Percentiles rank a stretch among this genome's conserved stretches.
phyloP scores from a whole-genome alignment of 1,140 invertebrate species.

The Heliconius hewitsoni region DNA sequence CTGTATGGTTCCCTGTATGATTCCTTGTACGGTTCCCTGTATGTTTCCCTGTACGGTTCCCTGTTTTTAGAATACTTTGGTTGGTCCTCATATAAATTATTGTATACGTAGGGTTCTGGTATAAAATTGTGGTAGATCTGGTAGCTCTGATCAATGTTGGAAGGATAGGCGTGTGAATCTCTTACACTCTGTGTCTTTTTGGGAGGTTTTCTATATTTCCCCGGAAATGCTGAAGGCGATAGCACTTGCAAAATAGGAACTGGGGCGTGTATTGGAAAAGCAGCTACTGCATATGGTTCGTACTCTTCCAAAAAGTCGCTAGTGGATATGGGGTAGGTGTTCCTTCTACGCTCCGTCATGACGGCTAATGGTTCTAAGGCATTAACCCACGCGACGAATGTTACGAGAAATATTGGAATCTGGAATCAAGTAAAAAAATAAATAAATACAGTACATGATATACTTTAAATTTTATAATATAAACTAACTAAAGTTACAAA shows the following conservation, averaged over 20 bases:
- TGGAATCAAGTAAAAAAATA: slow-evolving; percentile 21
- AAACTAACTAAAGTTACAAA: not conserved
- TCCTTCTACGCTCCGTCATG: slow-evolving; percentile 42
- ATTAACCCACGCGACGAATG: slow-evolving; percentile 24
- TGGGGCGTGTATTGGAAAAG: slow-evolving; percentile 58
- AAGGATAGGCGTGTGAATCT: slow-evolving; percentile 34
- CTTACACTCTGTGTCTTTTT: slow-evolving; percentile 31
- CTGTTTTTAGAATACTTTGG: slow-evolving; percentile 19
- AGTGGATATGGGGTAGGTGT: slow-evolving; percentile 46
- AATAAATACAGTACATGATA: too few relatives aligned
- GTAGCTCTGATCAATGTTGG: slow-evolving; percentile 37
- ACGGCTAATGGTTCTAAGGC: slow-evolving; percentile 37
- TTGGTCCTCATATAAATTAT: slow-evolving; percentile 32
- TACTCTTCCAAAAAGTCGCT: slow-evolving; percentile 50
- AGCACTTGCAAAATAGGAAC: slow-evolving; percentile 57
- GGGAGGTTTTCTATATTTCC: slow-evolving; percentile 25
- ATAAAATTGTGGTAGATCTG: slow-evolving; percentile 7
- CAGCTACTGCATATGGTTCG: slow-evolving; percentile 56
- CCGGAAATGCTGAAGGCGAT: slow-evolving; percentile 27
- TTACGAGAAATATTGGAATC: slow-evolving; percentile 50
- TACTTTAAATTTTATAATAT: too few relatives aligned
- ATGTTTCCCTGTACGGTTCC: too few relatives aligned
- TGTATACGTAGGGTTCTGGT: slow-evolving; percentile 24
- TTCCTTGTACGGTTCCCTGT: not conserved
- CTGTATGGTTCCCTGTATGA: slow-evolving; percentile 13